These are phyloP conservation scores for Drosophila paranaensis DNA, from an alignment of 2,888 invertebrate species.

Conservation along the genomic window DNA sequence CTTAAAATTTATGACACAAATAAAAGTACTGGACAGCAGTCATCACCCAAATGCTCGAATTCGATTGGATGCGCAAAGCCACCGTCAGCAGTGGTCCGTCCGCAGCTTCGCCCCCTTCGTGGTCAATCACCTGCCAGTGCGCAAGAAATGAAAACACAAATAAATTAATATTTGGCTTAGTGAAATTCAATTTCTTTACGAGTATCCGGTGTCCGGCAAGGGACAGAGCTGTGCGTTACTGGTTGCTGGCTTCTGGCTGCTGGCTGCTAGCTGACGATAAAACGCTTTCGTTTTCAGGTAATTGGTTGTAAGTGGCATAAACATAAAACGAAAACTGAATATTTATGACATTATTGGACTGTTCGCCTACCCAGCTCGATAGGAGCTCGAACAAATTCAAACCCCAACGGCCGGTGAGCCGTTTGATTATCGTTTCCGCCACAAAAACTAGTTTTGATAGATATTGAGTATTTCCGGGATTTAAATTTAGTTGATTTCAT, in stretches of 20 bases:
- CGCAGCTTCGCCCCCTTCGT: constrained; percentile 22
- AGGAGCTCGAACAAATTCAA: constrained; percentile 40
- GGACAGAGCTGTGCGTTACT: constrained; percentile 17
- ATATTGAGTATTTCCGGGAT: constrained; percentile 36
- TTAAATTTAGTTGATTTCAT: constrained; percentile 14
- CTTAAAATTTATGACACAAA: constrained; percentile 79
- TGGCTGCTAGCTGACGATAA: constrained; percentile 69
- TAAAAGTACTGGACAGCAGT: constrained; percentile 68
- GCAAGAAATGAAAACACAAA: constrained; percentile 77
- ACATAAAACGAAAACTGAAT: constrained; percentile 69
- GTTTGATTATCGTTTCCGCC: constrained; percentile 11
- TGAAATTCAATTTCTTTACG: constrained; percentile 77
- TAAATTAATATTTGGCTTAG: constrained; percentile 79
- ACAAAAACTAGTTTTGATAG: constrained; percentile 7
- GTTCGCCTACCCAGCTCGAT: constrained; percentile 37
- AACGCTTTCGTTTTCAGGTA: constrained; percentile 79
- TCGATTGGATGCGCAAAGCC: constrained; percentile 72
- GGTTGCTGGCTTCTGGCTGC: constrained; percentile 1
- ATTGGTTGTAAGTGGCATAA: constrained; percentile 80
- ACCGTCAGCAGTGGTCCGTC: constrained; percentile 37
- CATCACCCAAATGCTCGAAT: constrained; percentile 42
- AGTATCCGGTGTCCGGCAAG: constrained; percentile 49
- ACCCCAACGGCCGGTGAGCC: constrained; percentile 33
- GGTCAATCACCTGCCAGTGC: constrained; percentile 71
- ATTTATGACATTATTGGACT: constrained; percentile 57